Evolutionary conservation across 1,140 invertebrate species (phyloP), one percentile per base, ranked within the genome.

Genomic region (Trachelipus rathkii): DNA sequence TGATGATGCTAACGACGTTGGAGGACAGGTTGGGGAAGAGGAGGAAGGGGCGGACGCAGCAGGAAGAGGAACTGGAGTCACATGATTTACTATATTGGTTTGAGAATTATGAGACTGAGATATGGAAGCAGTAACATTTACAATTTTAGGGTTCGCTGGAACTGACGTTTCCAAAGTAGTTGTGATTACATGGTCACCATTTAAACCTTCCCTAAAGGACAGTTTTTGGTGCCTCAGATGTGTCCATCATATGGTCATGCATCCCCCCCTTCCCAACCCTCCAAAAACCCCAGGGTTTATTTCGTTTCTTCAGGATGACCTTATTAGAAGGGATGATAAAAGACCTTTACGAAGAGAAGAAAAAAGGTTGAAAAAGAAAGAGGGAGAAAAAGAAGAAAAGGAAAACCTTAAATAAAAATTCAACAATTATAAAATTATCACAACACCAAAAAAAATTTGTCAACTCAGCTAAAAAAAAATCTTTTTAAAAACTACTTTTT

Each of bases 181-280:
- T 13, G 50, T 60, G 8, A 3, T 60, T 13, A 60, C 50, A 60
- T 60, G 50, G 50, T 13, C 50, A 19, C 50, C 50, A 60, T 60
- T 60, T 13, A 60, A 13, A 8, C 50, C 50, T 19, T 60, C 50
- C 19, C 50, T 60, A 13, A n/a, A 60, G 50, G 50, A 60, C 11
- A 19, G 50, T 13, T 60, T 60, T 60, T 15, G 50, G 50, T 19
- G 50, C 50, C 50, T 60, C 50, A 60, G 50, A 60, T 19, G 50
- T 60, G 50, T 60, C 50, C 50, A 60, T 60, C 50, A 60, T 60
- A 60, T 60, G 50, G 19, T 60, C 50, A 19, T 60, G 50, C 50
- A 60, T 60, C 50, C 50, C 50, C 50, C 50, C 50, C 50, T 60
- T 60, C 50, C 50, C 50, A 19, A 13, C 50, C 50, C 50, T 60